Base-by-base conservation (phyloP, 2,113 vertebrate species). In the Oreochromis niloticus region DNA sequence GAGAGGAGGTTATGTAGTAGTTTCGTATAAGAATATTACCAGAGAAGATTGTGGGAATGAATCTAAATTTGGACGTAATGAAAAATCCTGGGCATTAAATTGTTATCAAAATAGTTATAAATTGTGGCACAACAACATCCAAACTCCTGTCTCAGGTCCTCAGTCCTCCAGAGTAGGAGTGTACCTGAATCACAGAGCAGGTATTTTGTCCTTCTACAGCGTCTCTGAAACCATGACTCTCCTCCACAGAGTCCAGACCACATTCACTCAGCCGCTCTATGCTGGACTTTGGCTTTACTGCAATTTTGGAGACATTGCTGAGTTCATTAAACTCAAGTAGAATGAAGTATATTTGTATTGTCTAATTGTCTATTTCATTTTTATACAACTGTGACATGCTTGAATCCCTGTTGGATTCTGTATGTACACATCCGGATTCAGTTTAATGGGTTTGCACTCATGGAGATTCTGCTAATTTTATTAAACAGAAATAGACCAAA, bases 401-500 rank as follows among this genome's bases (percentile, higher is more conserved):
- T 24, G 54, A 56, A 56, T 56, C 54, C 6, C 22, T 24, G n/a
- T 24, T 56, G 54, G 54, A 56, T 56, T 56, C 22, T 24, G 54
- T 24, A 56, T 12, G 12, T n/a, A 24, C 54, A 55, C 0, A 55
- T 55, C 54, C 0, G 6, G 10, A 55, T 12, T 24, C 24, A 24
- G 24, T 24, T 24, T 24, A 24, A 24, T 24, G 24, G 24, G 54
- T 24, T 12, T 55, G 54, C 54, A 55, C 54, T 55, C n/a, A 55
- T 50, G 16, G 11, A 1, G 54, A 12, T 12, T 24, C 1, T 2
- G 22, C 54, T 56, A 24, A 0, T 24, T 56, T 56, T 24, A 56
- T 56, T 56, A 24, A 56, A 4, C 10, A 13, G 11, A 56, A 56
- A 56, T 24, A 24, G 0, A 24, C 0, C n/a, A 12, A 24, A 56